Evolutionary conservation across 2,888 invertebrate genomes (phyloP), one percentile per base, ranked within the genome.

Genomic region (Nineta flava): DNA sequence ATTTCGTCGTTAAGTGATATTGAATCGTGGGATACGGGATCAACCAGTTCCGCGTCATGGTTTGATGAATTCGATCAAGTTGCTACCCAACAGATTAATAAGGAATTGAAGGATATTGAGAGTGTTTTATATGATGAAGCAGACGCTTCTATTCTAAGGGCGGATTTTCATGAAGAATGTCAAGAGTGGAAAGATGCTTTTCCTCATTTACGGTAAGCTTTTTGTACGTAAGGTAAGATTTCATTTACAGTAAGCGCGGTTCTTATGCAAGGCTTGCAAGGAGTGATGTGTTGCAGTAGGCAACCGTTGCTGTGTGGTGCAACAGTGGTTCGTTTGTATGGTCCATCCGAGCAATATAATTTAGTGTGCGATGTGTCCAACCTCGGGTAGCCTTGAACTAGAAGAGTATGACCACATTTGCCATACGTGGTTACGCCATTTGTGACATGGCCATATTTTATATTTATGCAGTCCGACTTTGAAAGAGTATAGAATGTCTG

Each of bases 161-260:
- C 70, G 44, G 71, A 72, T 49, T 72, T 76, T 53, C 61, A 70
- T 53, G 73, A 76, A 34, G 77, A 78, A 59, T 76, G 75, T 57
- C 68, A 69, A 51, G 73, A 75, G 57, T 78, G 78, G 78, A 71
- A 69, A 52, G 64, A 70, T 51, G 61, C 72, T 38, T 77, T 76
- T 63, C 76, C 76, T 53, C 73, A 73, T 56, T 66, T 77, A 56
- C 72, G 74, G 76, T 21, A 44, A 21, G 21, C 3, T 19, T 5
- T 19, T 19, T 19, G 19, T 19, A 19, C 15, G 5, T 15, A 40
- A 10, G 15, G 15, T 15, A 5, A 40, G 40, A 40, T 13, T 40
- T 15, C 5, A 40, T 15, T 7, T 40, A 40, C 12, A 15, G 40
- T 7, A 40, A 40, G 5, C 40, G 15, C n/a, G 15, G 13, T 52